Conservation (phyloP, 2,113 vertebrate species). For the Elaphurus davidianus region DNA sequence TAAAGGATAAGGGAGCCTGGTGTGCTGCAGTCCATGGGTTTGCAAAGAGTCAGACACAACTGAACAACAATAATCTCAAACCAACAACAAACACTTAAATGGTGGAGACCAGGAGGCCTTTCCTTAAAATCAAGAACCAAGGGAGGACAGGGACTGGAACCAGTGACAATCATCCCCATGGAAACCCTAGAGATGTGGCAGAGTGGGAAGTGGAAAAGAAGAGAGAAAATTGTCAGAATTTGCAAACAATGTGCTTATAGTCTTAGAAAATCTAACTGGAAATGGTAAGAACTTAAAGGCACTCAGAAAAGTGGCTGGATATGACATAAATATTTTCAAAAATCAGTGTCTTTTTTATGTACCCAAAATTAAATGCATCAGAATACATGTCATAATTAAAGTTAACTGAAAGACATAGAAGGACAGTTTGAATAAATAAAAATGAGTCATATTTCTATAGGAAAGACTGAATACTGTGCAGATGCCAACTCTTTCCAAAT, state of each 20-base stretch:
- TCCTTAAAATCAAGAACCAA: neutral
- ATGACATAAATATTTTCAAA: constrained; percentile 17
- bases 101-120: neutral
- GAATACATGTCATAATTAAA: neutral
- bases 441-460: neutral
- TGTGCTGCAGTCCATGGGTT: neutral
- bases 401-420: neutral
- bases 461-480: neutral
- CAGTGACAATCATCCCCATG: neutral
- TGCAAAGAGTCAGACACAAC: neutral
- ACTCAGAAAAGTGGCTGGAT: neutral
- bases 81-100: neutral
- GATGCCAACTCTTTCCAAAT: neutral
- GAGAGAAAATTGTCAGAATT: neutral
- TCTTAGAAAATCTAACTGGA: neutral
- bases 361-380: neutral
- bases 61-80: neutral
- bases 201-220: neutral
- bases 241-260: neutral
- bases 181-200: neutral
- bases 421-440: neutral
- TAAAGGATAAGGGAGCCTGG: neutral
- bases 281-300: neutral
- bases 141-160: neutral
- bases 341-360: neutral